These are phyloP conservation scores for Malurus melanocephalus DNA, from an alignment of 2,113 vertebrate species.

Conservation along the genomic window DNA sequence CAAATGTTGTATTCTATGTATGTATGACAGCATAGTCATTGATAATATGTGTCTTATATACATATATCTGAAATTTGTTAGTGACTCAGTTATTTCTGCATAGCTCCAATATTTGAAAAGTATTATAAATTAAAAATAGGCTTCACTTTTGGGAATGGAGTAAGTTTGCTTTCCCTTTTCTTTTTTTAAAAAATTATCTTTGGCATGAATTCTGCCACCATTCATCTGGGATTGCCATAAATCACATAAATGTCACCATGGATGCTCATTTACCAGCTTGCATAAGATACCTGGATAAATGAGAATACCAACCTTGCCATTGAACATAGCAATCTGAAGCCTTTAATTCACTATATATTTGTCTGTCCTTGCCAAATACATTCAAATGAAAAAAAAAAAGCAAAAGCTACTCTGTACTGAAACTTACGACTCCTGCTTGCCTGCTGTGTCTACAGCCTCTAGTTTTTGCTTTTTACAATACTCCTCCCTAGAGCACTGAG, in stretches of 20 bases:
- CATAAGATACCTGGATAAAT: not conserved
- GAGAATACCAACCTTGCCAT: not conserved
- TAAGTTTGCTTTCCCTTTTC: not conserved
- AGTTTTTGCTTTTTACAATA: not conserved
- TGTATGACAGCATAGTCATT: not conserved
- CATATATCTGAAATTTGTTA: not conserved
- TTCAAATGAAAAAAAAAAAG: not conserved
- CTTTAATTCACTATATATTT: not conserved
- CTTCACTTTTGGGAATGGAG: not conserved
- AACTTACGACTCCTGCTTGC: not conserved
- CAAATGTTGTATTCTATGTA: not conserved
- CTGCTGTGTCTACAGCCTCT: not conserved
- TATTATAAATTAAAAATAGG: not conserved
- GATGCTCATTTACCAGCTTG: not conserved
- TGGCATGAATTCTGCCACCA: not conserved
- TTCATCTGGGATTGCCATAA: not conserved
- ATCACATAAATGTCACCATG: fast-evolving
- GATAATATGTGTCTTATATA: not conserved
- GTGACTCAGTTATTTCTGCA: not conserved
- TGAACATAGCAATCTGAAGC: not conserved
- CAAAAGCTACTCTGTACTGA: not conserved
- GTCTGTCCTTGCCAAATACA: not conserved
- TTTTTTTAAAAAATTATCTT: not conserved
- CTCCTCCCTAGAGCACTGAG: not conserved
- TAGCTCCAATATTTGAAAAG: not conserved